Evolutionary conservation across 1,140 invertebrate species (phyloP), one percentile per base, ranked within the genome.

Genomic region (Cherax destructor): DNA sequence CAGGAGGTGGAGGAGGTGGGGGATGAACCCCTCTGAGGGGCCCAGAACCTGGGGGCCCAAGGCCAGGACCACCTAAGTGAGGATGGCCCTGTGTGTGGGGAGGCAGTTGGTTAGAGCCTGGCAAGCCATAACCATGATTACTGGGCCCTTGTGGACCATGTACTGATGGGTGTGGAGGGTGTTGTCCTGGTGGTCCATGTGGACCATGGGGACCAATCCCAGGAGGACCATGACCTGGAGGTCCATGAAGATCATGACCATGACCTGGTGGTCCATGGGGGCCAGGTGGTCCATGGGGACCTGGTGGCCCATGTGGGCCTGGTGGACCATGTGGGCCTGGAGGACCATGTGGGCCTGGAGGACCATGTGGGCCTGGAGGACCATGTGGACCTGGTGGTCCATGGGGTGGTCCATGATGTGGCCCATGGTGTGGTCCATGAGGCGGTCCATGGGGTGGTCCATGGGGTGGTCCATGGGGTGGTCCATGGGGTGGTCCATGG

Each of bases 1-100:
- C 87, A 18, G 86, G 78, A 13, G 89, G 76, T 30, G 89, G 89
- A 50, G 89, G 89, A 16, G 89, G 89, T 30, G 83, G 89, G 47
- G 86, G 86, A 56, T 72, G 83, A 41, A 11, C 7, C 21, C 74
- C 89, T 65, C 81, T 78, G 10, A 89, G 24, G n/a, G 61, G 78
- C 6, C 86, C 86, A 72, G 41, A 13, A 65, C 86, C 86, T 61
- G 86, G 79, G 61, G 86, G 86, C 10, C 78, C 30, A 50, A 79
- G 74, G 18, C 86, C 86, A 86, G 59, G 59, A 52, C 65, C 65
- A 41, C 85, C 74, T 21, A 77, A 61, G 24, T 78, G 85, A 77
- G 52, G 85, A 10, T 50, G 52, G 7, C 85, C 85, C 24, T 52
- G 76, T 11, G 74, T 13, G 61, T 79, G 49, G 52, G 74, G 56